phyloP scores from a whole-genome alignment of 2,888 invertebrate genomes.

The Pachliopta kotzebuea region DNA sequence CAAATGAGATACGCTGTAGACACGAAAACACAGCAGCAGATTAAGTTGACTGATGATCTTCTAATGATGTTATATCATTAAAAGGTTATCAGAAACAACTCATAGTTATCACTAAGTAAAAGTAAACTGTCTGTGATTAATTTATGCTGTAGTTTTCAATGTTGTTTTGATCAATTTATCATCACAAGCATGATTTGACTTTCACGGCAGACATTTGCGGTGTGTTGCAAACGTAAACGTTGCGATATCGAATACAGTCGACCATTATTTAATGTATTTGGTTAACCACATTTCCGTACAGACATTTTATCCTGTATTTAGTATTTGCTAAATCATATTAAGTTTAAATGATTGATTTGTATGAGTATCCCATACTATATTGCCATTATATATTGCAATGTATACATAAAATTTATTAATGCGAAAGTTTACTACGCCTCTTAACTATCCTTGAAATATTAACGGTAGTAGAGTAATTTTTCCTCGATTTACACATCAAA shows the following conservation, averaged over 20 bases:
- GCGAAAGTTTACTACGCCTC: neutral
- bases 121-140: too few species aligned
- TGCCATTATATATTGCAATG: too few species aligned
- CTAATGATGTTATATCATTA: too few species aligned
- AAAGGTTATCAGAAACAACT: too few species aligned
- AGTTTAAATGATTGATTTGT: neutral
- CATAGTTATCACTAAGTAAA: too few species aligned
- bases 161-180: neutral
- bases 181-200: neutral
- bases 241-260: neutral
- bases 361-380: neutral
- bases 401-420: neutral
- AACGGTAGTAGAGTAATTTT: too few species aligned
- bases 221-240: neutral
- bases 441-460: too few species aligned
- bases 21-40: too few species aligned
- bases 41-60: too few species aligned
- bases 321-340: neutral
- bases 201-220: neutral
- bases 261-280: neutral
- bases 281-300: slow-evolving; percentile 1
- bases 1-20: too few species aligned
- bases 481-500: neutral
- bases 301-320: neutral
- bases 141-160: neutral